A percentile compares a stretch with the other conserved stretches of the same genome.
Evolutionary conservation across 2,113 vertebrate genomes (phyloP).

Genomic region (Eidolon helvum): DNA sequence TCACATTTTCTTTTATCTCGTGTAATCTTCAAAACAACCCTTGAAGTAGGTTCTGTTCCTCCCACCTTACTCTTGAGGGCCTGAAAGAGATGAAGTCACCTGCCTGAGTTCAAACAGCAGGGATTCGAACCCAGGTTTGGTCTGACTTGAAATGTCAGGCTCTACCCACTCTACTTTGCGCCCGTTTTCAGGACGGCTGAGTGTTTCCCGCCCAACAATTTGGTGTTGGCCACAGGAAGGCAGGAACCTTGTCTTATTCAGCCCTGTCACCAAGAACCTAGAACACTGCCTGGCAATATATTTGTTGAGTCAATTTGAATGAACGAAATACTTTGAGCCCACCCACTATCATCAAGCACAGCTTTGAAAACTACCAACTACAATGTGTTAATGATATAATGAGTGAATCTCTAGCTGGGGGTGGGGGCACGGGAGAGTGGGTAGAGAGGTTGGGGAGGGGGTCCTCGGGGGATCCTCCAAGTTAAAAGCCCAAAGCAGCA

Average conservation of each 20-base stretch:
- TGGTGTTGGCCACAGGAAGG: neutral
- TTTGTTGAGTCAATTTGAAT: neutral
- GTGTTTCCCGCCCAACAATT: neutral
- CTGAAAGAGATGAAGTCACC: neutral
- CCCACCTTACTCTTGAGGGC: neutral
- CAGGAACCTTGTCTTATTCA: neutral
- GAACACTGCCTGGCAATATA: neutral
- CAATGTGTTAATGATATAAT: no score
- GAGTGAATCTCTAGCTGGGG: neutral
- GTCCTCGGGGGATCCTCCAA: neutral
- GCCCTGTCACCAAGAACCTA: neutral
- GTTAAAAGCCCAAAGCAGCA: neutral
- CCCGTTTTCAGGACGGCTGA: neutral
- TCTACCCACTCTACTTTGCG: fast-evolving
- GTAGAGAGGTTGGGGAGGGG: no score
- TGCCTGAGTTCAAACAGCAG: neutral
- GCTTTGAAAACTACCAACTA: neutral
- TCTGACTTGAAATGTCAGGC: neutral
- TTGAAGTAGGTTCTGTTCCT: neutral
- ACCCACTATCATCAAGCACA: neutral
- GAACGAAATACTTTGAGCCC: neutral
- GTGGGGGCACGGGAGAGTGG: no score
- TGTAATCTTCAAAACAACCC: neutral
- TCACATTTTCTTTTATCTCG: neutral
- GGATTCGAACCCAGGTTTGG: neutral